phyloP scores from a whole-genome alignment of 2,113 vertebrate species.

The Thermophis baileyi region DNA sequence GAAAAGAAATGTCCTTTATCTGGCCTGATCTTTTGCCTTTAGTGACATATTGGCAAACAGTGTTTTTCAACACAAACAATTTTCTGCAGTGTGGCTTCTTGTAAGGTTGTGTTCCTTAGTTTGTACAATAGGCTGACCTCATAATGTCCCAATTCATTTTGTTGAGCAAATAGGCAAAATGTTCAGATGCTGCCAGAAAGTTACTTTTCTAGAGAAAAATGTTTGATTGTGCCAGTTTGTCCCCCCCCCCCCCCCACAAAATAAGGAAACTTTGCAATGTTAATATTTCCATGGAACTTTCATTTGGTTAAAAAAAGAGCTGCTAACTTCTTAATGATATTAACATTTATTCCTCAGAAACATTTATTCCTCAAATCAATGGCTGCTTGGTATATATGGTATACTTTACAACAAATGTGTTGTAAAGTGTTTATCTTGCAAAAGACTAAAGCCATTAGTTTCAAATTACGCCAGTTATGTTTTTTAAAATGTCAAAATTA shows the following conservation, averaged over 20 bases:
- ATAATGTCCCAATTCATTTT: no score
- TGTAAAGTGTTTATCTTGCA: background rate
- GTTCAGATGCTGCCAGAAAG: no score
- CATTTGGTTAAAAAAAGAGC: background rate
- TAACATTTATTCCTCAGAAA: background rate
- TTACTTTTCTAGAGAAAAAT: no score
- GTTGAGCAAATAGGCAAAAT: no score
- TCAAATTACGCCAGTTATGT: background rate
- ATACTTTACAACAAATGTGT: background rate
- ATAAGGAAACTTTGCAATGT: background rate
- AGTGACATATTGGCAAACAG: no score
- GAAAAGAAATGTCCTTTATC: no score
- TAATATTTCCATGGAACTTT: background rate
- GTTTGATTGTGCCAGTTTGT: background rate
- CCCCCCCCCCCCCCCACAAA: rapidly evolving
- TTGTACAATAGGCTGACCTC: no score
- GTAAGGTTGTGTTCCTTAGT: no score
- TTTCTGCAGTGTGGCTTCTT: no score
- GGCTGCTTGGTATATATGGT: background rate
- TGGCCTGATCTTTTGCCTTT: no score
- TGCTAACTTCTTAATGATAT: background rate
- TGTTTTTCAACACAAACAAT: no score
- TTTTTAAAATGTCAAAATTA: background rate
- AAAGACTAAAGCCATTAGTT: background rate
- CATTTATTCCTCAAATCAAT: background rate